phyloP scores from a whole-genome alignment of 2,113 vertebrate genomes.

The Prunella fulvescens region DNA sequence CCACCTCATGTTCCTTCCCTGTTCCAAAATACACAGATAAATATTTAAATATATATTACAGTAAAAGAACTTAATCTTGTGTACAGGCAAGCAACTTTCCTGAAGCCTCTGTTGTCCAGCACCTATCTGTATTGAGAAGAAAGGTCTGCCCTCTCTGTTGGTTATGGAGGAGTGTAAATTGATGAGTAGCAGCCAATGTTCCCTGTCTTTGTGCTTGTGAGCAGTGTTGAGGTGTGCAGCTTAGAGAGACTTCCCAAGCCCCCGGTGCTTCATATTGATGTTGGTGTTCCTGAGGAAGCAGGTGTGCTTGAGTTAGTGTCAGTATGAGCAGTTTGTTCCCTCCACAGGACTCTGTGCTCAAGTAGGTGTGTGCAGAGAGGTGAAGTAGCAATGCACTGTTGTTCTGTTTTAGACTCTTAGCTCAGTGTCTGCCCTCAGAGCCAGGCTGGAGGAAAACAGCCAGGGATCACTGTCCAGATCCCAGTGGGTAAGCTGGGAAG shows the following conservation, averaged over 20 bases:
- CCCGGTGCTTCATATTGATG: background rate
- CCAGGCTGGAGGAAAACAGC: background rate
- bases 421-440: background rate
- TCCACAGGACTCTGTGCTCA: background rate
- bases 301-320: background rate
- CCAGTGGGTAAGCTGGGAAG: background rate
- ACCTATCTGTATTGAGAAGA: background rate
- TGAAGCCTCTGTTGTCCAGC: slow-evolving; percentile 1
- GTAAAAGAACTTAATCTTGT: slow-evolving; percentile 4
- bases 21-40: slow-evolving; percentile 3
- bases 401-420: background rate
- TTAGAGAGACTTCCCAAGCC: background rate
- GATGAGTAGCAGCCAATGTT: background rate
- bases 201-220: background rate
- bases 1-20: background rate
- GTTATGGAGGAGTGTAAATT: background rate
- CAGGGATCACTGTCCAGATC: background rate
- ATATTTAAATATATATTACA: slow-evolving; percentile 29
- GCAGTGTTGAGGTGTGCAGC: background rate
- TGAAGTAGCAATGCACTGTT: background rate
- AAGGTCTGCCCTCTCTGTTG: background rate
- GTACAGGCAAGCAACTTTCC: slow-evolving; percentile 16
- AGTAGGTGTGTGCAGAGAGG: background rate
- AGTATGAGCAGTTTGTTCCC: background rate
- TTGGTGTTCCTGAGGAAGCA: background rate